phyloP scores from a whole-genome alignment of 2,797 vertebrate species.

The Notolabrus celidotus region DNA sequence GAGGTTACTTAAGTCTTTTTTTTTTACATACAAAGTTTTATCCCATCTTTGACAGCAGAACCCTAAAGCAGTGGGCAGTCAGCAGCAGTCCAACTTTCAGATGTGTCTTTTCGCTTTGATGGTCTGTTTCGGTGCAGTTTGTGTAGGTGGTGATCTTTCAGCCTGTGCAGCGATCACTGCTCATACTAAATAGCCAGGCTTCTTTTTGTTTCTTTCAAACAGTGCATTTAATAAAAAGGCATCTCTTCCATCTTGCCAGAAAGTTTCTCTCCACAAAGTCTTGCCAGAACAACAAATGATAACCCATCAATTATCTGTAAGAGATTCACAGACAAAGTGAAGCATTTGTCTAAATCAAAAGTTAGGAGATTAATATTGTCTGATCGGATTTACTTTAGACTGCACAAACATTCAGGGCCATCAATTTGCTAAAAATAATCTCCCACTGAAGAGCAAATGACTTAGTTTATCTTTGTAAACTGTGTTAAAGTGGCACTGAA shows the following conservation, averaged over 20 bases:
- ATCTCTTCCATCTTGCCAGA: slow-evolving; percentile 5
- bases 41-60: slow-evolving; percentile 9
- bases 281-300: slow-evolving; percentile 4
- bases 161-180: slow-evolving; percentile 14
- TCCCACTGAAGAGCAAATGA: too few species aligned
- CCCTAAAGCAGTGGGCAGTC: slow-evolving; percentile 12
- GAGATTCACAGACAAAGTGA: too few species aligned
- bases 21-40: slow-evolving; percentile 3
- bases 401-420: too few species aligned
- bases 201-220: slow-evolving; percentile 11
- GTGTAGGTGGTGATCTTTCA: slow-evolving; percentile 37
- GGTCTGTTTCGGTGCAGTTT: slow-evolving; percentile 22
- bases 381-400: too few species aligned
- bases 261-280: not conserved
- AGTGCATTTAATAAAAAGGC: slow-evolving; percentile 18
- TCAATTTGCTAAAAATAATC: too few species aligned
- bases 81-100: slow-evolving; percentile 16
- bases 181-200: slow-evolving; percentile 32
- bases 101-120: slow-evolving; percentile 34
- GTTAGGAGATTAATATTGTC: not conserved
- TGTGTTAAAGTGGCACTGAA: too few species aligned
- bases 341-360: not conserved
- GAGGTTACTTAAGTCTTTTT: slow-evolving; percentile 5
- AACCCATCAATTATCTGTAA: not conserved
- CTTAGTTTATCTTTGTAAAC: too few species aligned